Evolutionary conservation across 2,113 vertebrate genomes (phyloP).

Genomic region (Cichladusa arquata): DNA sequence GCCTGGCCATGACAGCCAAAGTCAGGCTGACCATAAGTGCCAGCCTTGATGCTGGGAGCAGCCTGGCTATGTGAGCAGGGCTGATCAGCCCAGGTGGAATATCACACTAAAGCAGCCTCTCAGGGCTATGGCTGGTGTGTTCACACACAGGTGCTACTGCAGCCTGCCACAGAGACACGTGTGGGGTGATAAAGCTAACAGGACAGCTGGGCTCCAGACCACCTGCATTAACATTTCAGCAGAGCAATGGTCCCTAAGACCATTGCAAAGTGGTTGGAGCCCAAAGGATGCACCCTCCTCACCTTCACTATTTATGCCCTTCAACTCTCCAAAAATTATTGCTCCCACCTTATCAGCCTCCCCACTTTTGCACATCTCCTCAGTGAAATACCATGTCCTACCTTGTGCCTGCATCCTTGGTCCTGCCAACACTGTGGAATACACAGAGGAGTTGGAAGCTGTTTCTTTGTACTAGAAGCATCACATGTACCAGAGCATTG

Average conservation of each 20-base stretch:
- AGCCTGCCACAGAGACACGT: background rate
- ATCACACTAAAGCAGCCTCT: background rate
- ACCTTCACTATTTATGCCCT: background rate
- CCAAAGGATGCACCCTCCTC: background rate
- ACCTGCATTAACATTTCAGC: background rate
- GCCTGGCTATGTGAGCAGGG: background rate
- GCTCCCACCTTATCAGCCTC: background rate
- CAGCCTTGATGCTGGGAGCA: background rate
- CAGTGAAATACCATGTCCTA: background rate
- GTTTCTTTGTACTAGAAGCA: background rate
- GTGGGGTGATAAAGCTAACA: background rate
- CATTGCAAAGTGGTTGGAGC: background rate
- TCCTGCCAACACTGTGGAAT: background rate
- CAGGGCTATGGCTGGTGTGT: accelerated
- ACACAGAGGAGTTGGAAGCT: background rate
- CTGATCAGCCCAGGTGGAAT: background rate
- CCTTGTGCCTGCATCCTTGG: background rate
- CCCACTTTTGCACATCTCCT: background rate
- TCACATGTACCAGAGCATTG: background rate
- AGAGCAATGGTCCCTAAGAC: background rate
- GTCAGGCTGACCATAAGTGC: background rate
- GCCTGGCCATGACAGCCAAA: background rate
- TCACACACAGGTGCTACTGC: background rate
- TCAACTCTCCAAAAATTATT: background rate
- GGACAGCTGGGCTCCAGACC: background rate